phyloP scores from a whole-genome alignment of 2,113 vertebrate species.

The Sceloporus tristichus region DNA sequence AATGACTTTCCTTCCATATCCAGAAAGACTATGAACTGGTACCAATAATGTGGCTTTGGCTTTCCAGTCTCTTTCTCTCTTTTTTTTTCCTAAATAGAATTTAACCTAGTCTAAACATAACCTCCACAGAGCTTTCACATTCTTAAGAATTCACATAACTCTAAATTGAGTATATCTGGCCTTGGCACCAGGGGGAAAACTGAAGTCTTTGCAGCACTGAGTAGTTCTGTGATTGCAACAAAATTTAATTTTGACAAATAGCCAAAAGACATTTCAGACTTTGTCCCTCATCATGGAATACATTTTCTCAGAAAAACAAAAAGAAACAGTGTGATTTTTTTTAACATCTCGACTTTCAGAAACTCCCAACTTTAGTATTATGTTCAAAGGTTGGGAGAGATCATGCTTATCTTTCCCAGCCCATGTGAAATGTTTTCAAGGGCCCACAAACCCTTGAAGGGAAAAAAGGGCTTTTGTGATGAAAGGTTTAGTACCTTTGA shows the following conservation, averaged over 20 bases:
- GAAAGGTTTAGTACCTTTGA: not conserved
- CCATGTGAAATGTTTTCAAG: not conserved
- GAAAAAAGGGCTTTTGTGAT: not conserved
- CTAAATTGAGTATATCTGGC: constrained; percentile 17
- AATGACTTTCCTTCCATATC: constrained; percentile 39
- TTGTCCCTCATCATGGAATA: not conserved
- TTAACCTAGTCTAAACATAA: constrained; percentile 36
- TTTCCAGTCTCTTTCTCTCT: constrained; percentile 9
- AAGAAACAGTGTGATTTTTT: not conserved
- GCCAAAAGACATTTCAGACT: not conserved
- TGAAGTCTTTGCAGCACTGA: not conserved
- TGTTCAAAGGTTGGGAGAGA: not conserved
- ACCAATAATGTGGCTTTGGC: constrained; percentile 20
- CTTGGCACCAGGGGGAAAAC: not conserved
- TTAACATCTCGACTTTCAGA: not conserved
- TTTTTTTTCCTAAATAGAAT: constrained; percentile 12
- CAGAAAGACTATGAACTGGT: constrained; percentile 26
- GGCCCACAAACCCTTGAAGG: not conserved
- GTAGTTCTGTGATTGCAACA: not conserved
- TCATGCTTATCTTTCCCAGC: not conserved
- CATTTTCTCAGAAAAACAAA: not conserved
- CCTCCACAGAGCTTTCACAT: constrained; percentile 26
- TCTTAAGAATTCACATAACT: constrained; percentile 8
- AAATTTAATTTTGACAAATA: not conserved
- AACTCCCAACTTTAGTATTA: constrained; percentile 11